Evolutionary conservation across 1,140 invertebrate genomes (phyloP), one percentile per base, ranked within the genome.

Genomic region (Pseudomyrmex pallidus): DNA sequence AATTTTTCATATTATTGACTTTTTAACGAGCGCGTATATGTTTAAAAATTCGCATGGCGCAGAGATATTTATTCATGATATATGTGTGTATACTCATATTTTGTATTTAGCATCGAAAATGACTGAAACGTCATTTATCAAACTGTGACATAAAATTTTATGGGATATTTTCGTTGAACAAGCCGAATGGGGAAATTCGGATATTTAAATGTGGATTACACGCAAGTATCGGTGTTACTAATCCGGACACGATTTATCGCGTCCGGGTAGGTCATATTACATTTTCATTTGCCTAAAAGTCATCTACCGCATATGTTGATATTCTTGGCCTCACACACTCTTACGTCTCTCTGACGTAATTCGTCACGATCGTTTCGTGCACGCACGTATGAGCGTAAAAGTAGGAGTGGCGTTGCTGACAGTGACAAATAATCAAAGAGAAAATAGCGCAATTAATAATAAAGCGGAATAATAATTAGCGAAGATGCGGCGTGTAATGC

Each of bases 371-470:
- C 25, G 25, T 25, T 1, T 22, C 20, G 15, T 44, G 20, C 20
- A 67, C 52, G 7, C 48, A 15, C n/a, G n/a, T 25, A 25, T 25
- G 25, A 25, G 25, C 15, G 44, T 64, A 48, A 70, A 70, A 78
- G 35, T 15, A 78, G 44, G 54, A 70, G 64, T 57, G 64, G 64
- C 64, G 13, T 68, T 68, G 66, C 50, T 52, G 66, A 68, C 66
- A 70, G 70, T 70, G 52, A 70, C 17, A 63, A 57, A 68, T 78
- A 67, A 78, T 78, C 17, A 35, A 68, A 48, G 76, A 78, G 54
- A 78, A 78, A 78, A 44, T 59, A 59, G 17, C 52, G 15, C 35
- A 66, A 78, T 57, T 57, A 70, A 78, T 78, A 25, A 70, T 59
- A 10, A 10, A 78, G 12, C 54, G 10, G 56, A n/a, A 57, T 70